phyloP scores from a whole-genome alignment of 2,113 vertebrate species.

The Vimba vimba region DNA sequence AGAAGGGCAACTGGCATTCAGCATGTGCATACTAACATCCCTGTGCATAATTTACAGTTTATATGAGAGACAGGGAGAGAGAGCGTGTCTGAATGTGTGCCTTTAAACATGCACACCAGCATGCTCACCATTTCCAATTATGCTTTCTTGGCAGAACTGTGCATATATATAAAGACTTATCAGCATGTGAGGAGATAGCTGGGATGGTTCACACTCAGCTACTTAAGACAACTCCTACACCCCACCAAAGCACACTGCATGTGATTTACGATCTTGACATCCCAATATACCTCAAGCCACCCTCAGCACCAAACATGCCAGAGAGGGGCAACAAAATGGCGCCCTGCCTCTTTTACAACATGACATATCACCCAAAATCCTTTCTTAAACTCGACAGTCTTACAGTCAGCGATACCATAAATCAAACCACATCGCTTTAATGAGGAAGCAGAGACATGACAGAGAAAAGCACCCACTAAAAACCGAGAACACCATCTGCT shows the following conservation, averaged over 20 bases:
- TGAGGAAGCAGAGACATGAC: conserved; percentile 20
- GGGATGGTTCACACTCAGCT: conserved; percentile 7
- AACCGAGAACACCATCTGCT: conserved; percentile 34
- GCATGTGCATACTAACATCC: conserved; percentile 1
- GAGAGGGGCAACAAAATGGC: conserved; percentile 11
- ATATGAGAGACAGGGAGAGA: conserved; percentile 8
- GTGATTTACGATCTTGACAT: conserved; percentile 25
- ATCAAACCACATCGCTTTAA: conserved; percentile 9
- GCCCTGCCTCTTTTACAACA: conserved; percentile 17
- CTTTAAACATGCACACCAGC: conserved; percentile 26
- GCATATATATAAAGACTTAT: conserved; percentile 33
- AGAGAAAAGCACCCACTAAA: conserved; percentile 26
- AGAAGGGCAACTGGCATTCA: not conserved
- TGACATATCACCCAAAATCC: conserved; percentile 33
- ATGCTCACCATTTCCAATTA: conserved; percentile 25
- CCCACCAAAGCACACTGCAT: not conserved
- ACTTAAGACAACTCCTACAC: conserved; percentile 17
- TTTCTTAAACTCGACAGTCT: conserved; percentile 17
- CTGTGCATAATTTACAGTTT: conserved; percentile 29
- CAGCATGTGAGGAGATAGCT: conserved; percentile 37
- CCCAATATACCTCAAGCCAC: not conserved
- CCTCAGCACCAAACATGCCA: not conserved
- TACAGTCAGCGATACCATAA: conserved; percentile 20
- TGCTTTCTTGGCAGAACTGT: conserved; percentile 19
- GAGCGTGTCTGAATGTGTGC: not conserved